phyloP scores from a whole-genome alignment of 2,113 vertebrate genomes.

The Chionomys nivalis region DNA sequence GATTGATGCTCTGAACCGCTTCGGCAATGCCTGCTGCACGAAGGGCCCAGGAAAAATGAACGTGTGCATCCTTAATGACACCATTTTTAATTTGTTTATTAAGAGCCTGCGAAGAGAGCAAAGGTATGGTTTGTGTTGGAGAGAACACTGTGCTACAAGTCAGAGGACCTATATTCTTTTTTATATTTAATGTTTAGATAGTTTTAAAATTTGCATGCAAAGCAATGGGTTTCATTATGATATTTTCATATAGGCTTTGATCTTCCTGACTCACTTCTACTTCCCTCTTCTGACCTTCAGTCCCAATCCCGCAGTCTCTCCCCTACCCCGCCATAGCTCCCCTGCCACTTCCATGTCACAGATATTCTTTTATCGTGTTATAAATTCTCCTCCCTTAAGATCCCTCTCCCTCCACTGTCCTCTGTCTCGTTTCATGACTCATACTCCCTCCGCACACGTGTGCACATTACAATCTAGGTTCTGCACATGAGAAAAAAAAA shows the following conservation, averaged over 20 bases:
- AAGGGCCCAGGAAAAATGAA: conserved; percentile 36
- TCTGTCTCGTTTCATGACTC: neutral
- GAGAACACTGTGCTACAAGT: neutral
- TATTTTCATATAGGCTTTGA: neutral
- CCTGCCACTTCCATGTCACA: neutral
- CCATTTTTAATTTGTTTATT: conserved; percentile 24
- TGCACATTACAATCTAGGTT: neutral
- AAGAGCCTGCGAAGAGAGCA: neutral
- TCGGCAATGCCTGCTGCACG: conserved; percentile 31
- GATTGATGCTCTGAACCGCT: conserved; percentile 66
- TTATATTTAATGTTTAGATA: neutral
- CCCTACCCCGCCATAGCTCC: neutral
- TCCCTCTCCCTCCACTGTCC: neutral
- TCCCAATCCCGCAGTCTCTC: neutral
- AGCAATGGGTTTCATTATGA: neutral
- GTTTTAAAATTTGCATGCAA: neutral
- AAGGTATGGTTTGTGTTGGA: neutral
- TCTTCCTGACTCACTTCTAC: neutral
- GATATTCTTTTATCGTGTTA: neutral
- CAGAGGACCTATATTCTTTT: neutral
- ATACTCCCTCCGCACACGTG: neutral
- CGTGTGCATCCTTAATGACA: conserved; percentile 37
- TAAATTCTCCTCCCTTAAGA: neutral
- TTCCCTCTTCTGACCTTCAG: neutral
- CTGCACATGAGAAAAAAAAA: neutral